Evolutionary conservation across 2,888 invertebrate species (phyloP).

Genomic region (Ormia ochracea): DNA sequence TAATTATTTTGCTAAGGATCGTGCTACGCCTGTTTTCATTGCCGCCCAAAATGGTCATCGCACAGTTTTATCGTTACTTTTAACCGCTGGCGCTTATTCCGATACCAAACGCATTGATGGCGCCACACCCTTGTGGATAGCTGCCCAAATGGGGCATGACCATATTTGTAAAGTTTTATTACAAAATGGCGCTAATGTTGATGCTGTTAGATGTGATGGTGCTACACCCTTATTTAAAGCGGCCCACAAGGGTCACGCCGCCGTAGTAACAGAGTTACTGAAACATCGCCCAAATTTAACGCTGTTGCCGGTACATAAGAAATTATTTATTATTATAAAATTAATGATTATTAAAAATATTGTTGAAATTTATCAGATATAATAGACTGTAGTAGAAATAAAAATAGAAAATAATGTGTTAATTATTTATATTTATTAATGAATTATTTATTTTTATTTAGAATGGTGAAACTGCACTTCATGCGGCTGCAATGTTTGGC

Average conservation of each 20-base stretch:
- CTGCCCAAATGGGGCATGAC: slow-evolving; percentile 95
- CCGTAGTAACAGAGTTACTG: slow-evolving; percentile 89
- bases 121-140: slow-evolving; percentile 94
- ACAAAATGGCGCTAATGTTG: slow-evolving; percentile 86
- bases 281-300: slow-evolving; percentile 89
- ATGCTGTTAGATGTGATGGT: slow-evolving; percentile 90
- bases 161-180: slow-evolving; percentile 87
- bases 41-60: slow-evolving; percentile 96
- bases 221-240: slow-evolving; percentile 96
- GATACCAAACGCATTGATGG: slow-evolving; percentile 88
- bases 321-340: too few species aligned
- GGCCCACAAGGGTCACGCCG: slow-evolving; percentile 93
- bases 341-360: too few species aligned
- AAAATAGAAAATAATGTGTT: too few species aligned
- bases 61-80: slow-evolving; percentile 84
- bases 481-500: slow-evolving; percentile 93
- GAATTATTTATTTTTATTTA: slow-evolving; percentile 72
- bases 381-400: too few species aligned
- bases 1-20: slow-evolving; percentile 81
- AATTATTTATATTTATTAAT: not conserved
- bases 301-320: slow-evolving; percentile 86
- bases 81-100: slow-evolving; percentile 84
- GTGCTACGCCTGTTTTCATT: slow-evolving; percentile 93
- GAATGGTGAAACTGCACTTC: slow-evolving; percentile 95
- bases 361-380: too few species aligned